These are phyloP conservation scores for Stichodactyla helianthus DNA, from an alignment of 64 coral and sea anemone species.

Conservation along the genomic window DNA sequence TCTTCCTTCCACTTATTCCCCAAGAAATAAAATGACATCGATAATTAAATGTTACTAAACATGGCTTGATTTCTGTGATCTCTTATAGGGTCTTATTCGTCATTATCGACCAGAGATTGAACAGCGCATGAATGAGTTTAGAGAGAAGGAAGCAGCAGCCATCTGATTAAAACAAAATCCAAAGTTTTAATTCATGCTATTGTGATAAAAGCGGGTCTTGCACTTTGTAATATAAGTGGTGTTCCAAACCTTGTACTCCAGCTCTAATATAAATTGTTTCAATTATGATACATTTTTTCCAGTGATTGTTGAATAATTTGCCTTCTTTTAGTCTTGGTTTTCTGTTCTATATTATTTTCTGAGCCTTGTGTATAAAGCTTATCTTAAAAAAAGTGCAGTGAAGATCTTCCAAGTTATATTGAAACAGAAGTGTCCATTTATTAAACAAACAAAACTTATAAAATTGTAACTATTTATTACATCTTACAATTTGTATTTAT, in stretches of 20 bases:
- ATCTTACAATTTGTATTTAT: no score
- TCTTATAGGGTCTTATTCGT: conserved; percentile 75
- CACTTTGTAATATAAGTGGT: background rate
- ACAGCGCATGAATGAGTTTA: conserved; percentile 60
- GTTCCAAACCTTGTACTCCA: background rate
- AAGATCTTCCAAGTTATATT: background rate
- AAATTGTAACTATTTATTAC: no score
- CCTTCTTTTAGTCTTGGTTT: background rate
- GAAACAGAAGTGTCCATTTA: no score
- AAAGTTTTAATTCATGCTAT: background rate
- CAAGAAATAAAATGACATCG: no score
- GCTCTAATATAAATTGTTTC: background rate
- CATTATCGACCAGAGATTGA: conserved; percentile 84
- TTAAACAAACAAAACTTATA: no score
- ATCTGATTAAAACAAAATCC: background rate
- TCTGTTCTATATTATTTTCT: background rate
- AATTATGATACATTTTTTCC: background rate
- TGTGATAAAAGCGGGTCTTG: background rate
- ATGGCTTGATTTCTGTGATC: background rate
- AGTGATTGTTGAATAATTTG: background rate
- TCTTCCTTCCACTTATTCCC: no score
- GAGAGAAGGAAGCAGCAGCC: conserved; percentile 8
- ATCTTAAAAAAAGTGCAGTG: background rate
- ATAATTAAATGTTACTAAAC: no score
- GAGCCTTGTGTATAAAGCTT: background rate